A percentile compares a stretch with the other conserved stretches of the same genome.
Evolutionary conservation across 2,113 vertebrate genomes (phyloP).

Genomic region (Scartelaos histophorus): DNA sequence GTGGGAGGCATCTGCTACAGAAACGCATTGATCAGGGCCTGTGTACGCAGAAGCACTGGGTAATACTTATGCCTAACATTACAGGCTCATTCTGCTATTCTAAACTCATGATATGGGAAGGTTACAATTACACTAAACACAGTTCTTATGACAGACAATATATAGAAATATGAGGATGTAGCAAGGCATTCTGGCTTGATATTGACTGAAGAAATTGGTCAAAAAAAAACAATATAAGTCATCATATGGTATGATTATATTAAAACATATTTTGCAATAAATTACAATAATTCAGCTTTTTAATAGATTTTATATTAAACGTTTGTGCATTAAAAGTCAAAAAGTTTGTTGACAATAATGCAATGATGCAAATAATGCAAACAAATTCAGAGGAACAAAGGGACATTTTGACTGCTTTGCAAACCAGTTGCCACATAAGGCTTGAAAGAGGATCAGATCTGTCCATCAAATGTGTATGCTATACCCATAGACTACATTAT

Average conservation of each 20-base stretch:
- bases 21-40: conserved; percentile 33
- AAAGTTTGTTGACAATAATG: neutral
- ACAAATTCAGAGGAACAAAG: neutral
- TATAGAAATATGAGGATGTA: neutral
- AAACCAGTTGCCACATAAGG: neutral
- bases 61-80: conserved; percentile 31
- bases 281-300: no score
- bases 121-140: conserved; percentile 44
- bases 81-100: conserved; percentile 26
- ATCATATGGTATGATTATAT: neutral
- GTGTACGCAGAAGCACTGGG: conserved; percentile 13
- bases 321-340: neutral
- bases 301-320: neutral
- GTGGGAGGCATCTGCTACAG: conserved; percentile 56
- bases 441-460: neutral
- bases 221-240: neutral
- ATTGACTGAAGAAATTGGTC: neutral
- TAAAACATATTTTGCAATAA: neutral
- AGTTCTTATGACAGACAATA: neutral
- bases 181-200: neutral
- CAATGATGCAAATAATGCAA: neutral
- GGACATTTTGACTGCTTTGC: neutral
- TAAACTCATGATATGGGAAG: conserved; percentile 23
- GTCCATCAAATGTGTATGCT: neutral
- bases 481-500: conserved; percentile 21